Conservation (phyloP, 1,140 invertebrate species). For the Battus philenor region DNA sequence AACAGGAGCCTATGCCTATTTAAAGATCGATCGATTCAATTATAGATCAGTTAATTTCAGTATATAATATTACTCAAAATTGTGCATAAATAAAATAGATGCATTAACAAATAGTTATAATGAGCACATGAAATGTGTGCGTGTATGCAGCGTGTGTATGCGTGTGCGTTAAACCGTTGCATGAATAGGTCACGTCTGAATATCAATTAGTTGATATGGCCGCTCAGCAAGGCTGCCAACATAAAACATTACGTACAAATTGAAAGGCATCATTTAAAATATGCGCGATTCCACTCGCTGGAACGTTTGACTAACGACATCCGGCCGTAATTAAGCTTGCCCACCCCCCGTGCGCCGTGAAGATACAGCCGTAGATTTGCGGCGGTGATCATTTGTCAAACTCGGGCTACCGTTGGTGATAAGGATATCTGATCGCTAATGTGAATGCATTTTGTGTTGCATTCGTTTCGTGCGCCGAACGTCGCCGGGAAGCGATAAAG, state of each 20-base stretch:
- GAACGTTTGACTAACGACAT: conserved; percentile 32
- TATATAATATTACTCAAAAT: no score
- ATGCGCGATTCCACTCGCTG: neutral
- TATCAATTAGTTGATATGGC: no score
- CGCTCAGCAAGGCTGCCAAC: neutral
- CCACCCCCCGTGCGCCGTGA: conserved; percentile 34
- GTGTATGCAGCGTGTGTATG: no score
- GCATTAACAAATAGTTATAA: no score
- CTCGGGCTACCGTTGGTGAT: conserved; percentile 36
- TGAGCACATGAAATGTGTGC: no score
- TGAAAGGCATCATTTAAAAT: conserved; percentile 10
- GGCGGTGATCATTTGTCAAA: conserved; percentile 47
- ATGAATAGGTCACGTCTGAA: no score
- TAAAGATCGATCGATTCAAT: no score
- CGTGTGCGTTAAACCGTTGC: no score
- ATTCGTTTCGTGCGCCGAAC: conserved; percentile 29
- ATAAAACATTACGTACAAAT: conserved; percentile 13
- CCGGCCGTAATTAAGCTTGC: conserved; percentile 38
- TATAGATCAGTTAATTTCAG: no score
- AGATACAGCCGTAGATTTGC: conserved; percentile 45
- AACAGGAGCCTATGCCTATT: no score
- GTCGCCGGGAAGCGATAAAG: no score
- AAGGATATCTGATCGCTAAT: conserved; percentile 50
- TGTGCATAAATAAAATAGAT: no score
- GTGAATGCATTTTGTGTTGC: conserved; percentile 45